Conservation (phyloP, 1,140 invertebrate species). For the Sweltsa coloradensis region DNA sequence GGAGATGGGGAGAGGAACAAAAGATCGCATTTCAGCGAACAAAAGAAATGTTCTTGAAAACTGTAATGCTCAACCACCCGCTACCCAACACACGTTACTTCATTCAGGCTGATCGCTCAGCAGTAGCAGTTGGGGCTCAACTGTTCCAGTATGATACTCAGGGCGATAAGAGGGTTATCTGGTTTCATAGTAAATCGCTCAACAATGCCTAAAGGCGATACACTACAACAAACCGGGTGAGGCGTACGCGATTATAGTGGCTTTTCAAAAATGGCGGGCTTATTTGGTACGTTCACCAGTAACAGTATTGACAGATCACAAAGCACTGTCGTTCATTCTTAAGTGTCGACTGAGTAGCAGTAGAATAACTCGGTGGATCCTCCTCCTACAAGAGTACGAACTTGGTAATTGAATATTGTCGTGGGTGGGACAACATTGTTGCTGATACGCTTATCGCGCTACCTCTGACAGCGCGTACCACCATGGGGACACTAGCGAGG, state of each 20-base stretch:
- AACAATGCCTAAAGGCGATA: background rate
- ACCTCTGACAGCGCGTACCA: too few species aligned
- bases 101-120: background rate
- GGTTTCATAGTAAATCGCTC: background rate
- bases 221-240: background rate
- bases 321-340: background rate
- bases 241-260: background rate
- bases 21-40: background rate
- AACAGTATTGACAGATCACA: background rate
- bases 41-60: background rate
- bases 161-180: background rate
- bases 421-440: too few species aligned
- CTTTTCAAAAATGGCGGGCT: constrained; percentile 8
- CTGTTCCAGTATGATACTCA: background rate
- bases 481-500: too few species aligned
- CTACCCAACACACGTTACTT: background rate
- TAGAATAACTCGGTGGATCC: background rate
- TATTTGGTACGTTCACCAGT: background rate
- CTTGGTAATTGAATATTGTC: too few species aligned
- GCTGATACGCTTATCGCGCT: too few species aligned
- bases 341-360: background rate
- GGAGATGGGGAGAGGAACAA: background rate
- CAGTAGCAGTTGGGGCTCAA: background rate
- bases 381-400: background rate
- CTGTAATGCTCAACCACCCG: background rate